Conservation (phyloP, 2,797 vertebrate species). For the Setipinna tenuifilis region DNA sequence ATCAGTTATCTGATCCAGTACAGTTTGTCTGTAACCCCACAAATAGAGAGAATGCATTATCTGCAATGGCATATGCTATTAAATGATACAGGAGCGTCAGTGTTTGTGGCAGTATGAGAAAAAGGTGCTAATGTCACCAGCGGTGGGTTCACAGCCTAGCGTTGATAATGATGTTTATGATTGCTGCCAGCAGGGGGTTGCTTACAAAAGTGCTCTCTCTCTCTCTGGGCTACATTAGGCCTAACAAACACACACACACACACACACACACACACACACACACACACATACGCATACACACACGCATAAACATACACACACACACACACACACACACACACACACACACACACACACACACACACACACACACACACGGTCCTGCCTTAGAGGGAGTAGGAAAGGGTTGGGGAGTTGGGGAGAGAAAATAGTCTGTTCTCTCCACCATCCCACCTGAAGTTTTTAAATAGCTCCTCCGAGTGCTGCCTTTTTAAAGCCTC, state of each 20-base stretch:
- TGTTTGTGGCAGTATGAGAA: too few species aligned
- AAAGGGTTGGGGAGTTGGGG: not conserved
- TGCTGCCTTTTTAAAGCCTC: not conserved
- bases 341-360: too few species aligned
- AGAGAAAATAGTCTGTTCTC: not conserved
- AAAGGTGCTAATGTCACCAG: not conserved
- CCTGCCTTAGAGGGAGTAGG: too few species aligned
- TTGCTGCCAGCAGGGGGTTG: not conserved
- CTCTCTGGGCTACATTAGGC: too few species aligned
- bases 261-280: not conserved
- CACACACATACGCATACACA: not conserved
- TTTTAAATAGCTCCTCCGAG: not conserved
- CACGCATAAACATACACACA: too few species aligned
- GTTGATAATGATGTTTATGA: not conserved
- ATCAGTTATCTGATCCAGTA: too few species aligned
- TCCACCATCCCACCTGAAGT: not conserved
- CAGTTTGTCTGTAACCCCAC: too few species aligned
- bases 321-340: too few species aligned
- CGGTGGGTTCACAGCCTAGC: not conserved
- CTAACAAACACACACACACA: not conserved
- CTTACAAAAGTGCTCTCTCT: not conserved
- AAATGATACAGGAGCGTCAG: too few species aligned
- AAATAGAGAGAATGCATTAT: too few species aligned
- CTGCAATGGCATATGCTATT: not conserved
- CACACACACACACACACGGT: too few species aligned